phyloP scores from a whole-genome alignment of 2,797 vertebrate genomes.

The Melanotaenia boesemani region DNA sequence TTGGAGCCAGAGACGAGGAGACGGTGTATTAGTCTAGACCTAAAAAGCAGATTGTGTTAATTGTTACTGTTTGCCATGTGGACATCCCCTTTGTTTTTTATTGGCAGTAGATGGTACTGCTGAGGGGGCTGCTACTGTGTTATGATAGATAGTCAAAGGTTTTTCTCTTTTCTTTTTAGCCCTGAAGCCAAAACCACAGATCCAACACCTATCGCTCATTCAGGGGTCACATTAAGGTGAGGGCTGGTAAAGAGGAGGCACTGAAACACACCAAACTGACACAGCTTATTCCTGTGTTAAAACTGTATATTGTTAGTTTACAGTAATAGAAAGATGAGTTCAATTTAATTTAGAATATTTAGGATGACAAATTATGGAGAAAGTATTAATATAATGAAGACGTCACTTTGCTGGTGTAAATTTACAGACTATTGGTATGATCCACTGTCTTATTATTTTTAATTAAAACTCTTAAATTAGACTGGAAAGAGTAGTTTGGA shows the following conservation, averaged over 20 bases:
- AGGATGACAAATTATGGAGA: neutral
- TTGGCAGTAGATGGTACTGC: neutral
- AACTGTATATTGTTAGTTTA: neutral
- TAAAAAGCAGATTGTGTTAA: constrained; percentile 72
- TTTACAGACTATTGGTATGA: neutral
- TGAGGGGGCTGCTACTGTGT: constrained; percentile 15
- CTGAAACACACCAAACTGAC: neutral
- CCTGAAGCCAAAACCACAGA: constrained; percentile 39
- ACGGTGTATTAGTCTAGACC: constrained; percentile 48
- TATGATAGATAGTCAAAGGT: constrained; percentile 37
- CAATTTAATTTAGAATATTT: neutral
- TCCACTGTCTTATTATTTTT: neutral
- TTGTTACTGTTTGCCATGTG: constrained; percentile 52
- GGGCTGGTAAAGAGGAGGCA: constrained; percentile 9
- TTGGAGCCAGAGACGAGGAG: constrained; percentile 24
- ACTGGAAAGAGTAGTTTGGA: constrained; percentile 20
- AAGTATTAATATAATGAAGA: neutral
- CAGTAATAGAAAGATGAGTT: neutral
- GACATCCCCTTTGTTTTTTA: constrained; percentile 52
- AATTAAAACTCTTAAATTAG: constrained; percentile 9
- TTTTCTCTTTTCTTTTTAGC: constrained; percentile 15
- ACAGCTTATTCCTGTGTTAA: neutral
- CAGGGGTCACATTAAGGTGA: constrained; percentile 25
- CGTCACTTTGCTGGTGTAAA: neutral
- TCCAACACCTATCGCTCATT: constrained; percentile 35